Base-by-base conservation (phyloP, 2,797 vertebrate genomes). In the Gymnoscopelus braueri region DNA sequence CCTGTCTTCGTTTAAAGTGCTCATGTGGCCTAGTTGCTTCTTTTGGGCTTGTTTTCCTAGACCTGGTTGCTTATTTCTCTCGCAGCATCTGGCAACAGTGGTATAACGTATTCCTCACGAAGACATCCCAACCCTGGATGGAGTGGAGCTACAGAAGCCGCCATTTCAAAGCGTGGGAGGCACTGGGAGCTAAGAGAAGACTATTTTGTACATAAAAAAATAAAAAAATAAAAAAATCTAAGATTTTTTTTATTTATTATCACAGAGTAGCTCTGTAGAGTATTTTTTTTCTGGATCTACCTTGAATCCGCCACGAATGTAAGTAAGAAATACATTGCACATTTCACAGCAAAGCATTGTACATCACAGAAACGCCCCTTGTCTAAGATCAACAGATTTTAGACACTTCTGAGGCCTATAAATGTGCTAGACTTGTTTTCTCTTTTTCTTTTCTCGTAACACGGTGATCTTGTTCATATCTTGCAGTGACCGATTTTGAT, bases 121-220 rank as follows among this genome's bases (percentile, higher is more conserved):
- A 89, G 74, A 86, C 84, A 87, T 84, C 83, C 60, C 63, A 74
- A 47, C 56, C 79, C 54, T 71, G 63, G 75, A 80, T 67, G 70
- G 67, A 56, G 69, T 52, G 62, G 51, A 47, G 75, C 71, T 74
- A 75, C 71, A 39, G 67, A 63, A 84, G 87, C 87, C 88, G 92
- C 93, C 91, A 93, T 94, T 92, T 88, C 79, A 85, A 89, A 82
- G 52, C 71, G 51, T 11, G 12, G 51, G 62, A 32, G 76, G 47
- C 59, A 14, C 9, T 13, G 54, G 50, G 13, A 24, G 7, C 4
- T n/a, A 50, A 65, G 39, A 13, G 39, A 13, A 5, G 26, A 62
- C 52, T 32, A 5, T 75, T 82, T 86, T 82, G 23, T 78, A 81
- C 0, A 61, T 75, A 71, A 62, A 7, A 19, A 72, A 55, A 81